Conservation (phyloP, 2,113 vertebrate species). For the Nyctibius bracteatus region DNA sequence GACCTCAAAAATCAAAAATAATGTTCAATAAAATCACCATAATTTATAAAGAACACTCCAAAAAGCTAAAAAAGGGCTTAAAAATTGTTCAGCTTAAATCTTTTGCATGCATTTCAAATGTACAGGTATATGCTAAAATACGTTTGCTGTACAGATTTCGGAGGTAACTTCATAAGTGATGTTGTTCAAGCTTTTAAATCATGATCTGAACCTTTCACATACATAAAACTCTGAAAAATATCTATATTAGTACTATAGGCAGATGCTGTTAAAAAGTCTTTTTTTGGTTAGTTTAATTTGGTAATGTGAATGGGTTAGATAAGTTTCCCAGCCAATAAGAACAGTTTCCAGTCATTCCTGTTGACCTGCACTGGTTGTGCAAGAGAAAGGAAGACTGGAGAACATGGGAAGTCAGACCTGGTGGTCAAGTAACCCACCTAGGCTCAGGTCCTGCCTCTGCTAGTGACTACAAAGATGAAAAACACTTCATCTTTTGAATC, state of each 20-base stretch:
- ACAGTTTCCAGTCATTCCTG: neutral
- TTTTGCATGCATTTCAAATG: neutral
- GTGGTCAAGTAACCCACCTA: neutral
- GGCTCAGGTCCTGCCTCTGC: neutral
- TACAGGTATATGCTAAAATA: neutral
- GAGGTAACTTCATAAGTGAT: neutral
- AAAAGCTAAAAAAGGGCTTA: neutral
- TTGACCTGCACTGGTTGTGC: accelerated
- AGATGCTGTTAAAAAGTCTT: neutral
- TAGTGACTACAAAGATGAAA: neutral
- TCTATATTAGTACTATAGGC: neutral
- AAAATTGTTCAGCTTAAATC: neutral
- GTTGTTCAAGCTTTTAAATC: neutral
- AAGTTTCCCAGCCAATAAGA: neutral
- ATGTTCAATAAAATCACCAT: neutral
- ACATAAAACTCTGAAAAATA: neutral
- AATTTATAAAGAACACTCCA: neutral
- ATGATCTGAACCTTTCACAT: neutral
- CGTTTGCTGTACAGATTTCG: neutral
- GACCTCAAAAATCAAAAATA: neutral
- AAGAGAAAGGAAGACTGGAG: neutral
- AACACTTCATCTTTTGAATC: neutral
- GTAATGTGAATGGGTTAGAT: neutral
- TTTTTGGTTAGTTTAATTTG: neutral
- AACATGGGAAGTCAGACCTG: neutral